phyloP scores from a whole-genome alignment of 2,888 invertebrate genomes.

The Drosophila austrosaltans region DNA sequence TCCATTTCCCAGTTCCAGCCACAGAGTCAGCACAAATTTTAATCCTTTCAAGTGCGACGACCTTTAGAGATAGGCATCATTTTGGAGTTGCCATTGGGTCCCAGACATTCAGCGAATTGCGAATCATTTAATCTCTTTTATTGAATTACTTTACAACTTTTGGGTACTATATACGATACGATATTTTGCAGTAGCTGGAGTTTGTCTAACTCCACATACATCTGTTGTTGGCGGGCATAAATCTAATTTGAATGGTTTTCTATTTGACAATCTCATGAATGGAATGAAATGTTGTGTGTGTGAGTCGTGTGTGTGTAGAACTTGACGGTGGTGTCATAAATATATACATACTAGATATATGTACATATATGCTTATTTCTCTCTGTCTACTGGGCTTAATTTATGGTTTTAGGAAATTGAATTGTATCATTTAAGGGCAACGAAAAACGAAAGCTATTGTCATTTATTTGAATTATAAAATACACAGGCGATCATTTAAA shows the following conservation, averaged over 20 bases:
- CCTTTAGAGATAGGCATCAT: conserved; percentile 33
- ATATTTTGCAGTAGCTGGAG: conserved; percentile 27
- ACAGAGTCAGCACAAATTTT: conserved; percentile 67
- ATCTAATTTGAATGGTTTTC: conserved; percentile 63
- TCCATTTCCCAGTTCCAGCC: conserved; percentile 46
- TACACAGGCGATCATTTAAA: background rate
- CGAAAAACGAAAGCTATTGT: conserved; percentile 34
- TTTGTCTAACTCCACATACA: conserved; percentile 37
- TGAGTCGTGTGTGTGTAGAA: too few relatives aligned
- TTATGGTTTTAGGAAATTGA: conserved; percentile 66
- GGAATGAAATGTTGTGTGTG: background rate
- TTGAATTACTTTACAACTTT: conserved; percentile 51
- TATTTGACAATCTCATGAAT: conserved; percentile 45
- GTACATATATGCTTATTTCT: conserved; percentile 44
- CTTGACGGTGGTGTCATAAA: conserved; percentile 59
- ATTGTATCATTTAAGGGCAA: conserved; percentile 47
- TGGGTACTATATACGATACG: conserved; percentile 30
- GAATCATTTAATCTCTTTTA: conserved; percentile 68
- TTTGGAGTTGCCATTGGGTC: background rate
- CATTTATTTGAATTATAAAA: conserved; percentile 22
- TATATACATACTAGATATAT: conserved; percentile 53
- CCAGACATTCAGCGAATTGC: conserved; percentile 49
- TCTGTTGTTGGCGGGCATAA: conserved; percentile 60
- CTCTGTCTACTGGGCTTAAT: conserved; percentile 39
- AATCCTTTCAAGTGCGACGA: conserved; percentile 76